These are phyloP conservation scores for Petrocephalus zakoni DNA, from an alignment of 2,113 vertebrate genomes.

Conservation along the genomic window DNA sequence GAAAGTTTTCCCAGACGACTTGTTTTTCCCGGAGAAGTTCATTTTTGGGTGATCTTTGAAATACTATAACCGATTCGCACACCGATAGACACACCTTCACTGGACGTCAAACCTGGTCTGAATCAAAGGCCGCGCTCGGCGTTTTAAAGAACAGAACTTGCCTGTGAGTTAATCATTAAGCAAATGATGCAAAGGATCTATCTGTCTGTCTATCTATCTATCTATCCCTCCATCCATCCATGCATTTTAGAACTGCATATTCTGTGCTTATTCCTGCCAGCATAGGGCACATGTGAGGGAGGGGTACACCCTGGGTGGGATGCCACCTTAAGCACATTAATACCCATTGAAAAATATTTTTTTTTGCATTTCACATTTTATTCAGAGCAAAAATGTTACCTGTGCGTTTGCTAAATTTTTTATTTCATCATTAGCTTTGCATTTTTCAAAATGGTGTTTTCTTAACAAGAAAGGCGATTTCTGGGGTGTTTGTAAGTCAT, in stretches of 20 bases:
- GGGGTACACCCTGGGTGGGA: not conserved
- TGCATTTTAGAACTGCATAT: not conserved
- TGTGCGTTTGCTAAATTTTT: no score
- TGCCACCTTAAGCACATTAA: no score
- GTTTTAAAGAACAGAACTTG: not conserved
- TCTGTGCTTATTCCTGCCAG: not conserved
- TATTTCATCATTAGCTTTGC: no score
- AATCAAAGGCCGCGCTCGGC: not conserved
- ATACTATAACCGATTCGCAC: not conserved
- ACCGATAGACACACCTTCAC: not conserved
- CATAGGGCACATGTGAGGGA: not conserved
- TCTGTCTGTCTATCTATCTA: not conserved
- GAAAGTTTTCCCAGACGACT: conserved; percentile 53
- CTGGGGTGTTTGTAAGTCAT: not conserved
- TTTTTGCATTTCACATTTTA: no score
- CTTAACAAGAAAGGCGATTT: not conserved
- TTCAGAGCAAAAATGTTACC: no score
- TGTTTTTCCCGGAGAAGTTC: conserved; percentile 39
- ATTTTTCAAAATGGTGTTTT: not conserved
- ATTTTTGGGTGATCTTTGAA: conserved; percentile 31
- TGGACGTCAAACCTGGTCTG: not conserved
- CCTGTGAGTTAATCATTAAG: not conserved
- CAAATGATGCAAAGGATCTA: not conserved
- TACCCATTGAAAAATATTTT: no score
- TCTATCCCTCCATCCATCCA: not conserved